Base-by-base conservation (phyloP, 1,140 invertebrate genomes). In the Heliconius congener region DNA sequence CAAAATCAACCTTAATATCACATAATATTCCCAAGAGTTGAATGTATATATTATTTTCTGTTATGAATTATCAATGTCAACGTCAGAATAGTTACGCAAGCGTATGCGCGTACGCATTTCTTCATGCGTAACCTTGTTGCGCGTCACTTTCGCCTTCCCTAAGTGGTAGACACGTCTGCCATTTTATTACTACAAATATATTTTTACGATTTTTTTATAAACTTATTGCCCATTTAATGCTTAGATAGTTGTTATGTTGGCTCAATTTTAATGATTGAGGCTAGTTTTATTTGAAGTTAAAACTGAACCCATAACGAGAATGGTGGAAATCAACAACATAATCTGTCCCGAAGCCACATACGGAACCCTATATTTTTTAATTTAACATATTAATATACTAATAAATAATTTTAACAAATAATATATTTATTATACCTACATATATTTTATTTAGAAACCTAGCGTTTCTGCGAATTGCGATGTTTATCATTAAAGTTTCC, bases 31-130 rank as follows among this genome's bases (percentile, higher is more conserved):
- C 18, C 16, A 52, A 52, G 8, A 6, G 18, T 19, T 52, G 50
- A 52, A 52, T 52, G 55, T 11, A 57, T 52, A 23, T 57, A 23
- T 23, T n/a, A 9, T 57, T 30, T 66, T 18, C 60, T 13, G 60
- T n/a, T 66, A 66, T 66, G 23, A 66, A 66, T 30, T 66, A 66
- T 83, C 79, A 81, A 81, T 79, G 79, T 81, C 82, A 83, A 81
- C 82, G 77, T 81, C 77, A 79, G 70, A 42, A 73, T 1, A 27
- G 78, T 84, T 76, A 82, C 81, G 78, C 74, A 84, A 82, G 66
- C 34, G 76, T 55, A 52, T 76, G 76, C 77, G 76, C 82, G 66
- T 77, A 77, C 76, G 73, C 55, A 78, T 55, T 80, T 80, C 76
- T 78, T 73, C 66, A 78, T 70, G 76, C 74, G 76, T 76, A 79